These are phyloP conservation scores for Ophioninae sp. DNA, from an alignment of 2,888 invertebrate genomes.

Conservation along the genomic window DNA sequence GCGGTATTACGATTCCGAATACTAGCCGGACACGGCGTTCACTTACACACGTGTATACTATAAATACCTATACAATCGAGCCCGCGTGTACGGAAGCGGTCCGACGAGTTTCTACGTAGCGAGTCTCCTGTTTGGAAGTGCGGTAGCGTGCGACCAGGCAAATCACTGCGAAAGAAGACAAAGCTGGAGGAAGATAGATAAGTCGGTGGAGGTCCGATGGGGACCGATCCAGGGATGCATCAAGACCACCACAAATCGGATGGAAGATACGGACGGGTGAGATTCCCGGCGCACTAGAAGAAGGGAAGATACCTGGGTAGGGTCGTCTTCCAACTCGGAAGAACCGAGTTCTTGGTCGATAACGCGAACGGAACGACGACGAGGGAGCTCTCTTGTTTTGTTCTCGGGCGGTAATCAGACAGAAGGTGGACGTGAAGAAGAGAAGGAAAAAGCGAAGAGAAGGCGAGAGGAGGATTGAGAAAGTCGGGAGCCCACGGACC, in stretches of 20 bases:
- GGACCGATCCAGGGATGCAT: slow-evolving; percentile 47
- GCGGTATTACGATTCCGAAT: slow-evolving; percentile 18
- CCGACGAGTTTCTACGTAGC: slow-evolving; percentile 41
- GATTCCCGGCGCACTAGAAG: slow-evolving; percentile 33
- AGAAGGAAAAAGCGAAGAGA: slow-evolving; percentile 45
- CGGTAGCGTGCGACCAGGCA: slow-evolving; percentile 53
- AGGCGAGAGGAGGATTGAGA: slow-evolving; percentile 59
- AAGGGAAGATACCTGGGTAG: slow-evolving; percentile 2
- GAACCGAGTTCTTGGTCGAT: slow-evolving; percentile 40
- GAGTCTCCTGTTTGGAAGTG: slow-evolving; percentile 11
- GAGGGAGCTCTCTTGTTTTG: slow-evolving; percentile 68
- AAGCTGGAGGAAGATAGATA: slow-evolving; percentile 31
- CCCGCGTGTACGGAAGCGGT: slow-evolving; percentile 37
- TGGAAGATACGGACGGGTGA: slow-evolving; percentile 32
- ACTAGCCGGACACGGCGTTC: background rate
- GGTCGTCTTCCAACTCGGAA: slow-evolving; percentile 25
- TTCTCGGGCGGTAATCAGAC: slow-evolving; percentile 66
- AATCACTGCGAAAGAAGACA: slow-evolving; percentile 30
- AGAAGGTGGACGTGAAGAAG: slow-evolving; percentile 47
- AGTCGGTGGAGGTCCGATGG: slow-evolving; percentile 28
- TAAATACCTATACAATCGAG: slow-evolving; percentile 25
- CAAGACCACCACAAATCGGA: slow-evolving; percentile 40
- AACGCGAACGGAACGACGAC: background rate
- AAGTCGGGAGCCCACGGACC: slow-evolving; percentile 50
- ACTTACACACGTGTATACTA: slow-evolving; percentile 7